Conservation (phyloP, 37 sponge, comb jelly and placozoan genomes). For the Tethya wilhelma region DNA sequence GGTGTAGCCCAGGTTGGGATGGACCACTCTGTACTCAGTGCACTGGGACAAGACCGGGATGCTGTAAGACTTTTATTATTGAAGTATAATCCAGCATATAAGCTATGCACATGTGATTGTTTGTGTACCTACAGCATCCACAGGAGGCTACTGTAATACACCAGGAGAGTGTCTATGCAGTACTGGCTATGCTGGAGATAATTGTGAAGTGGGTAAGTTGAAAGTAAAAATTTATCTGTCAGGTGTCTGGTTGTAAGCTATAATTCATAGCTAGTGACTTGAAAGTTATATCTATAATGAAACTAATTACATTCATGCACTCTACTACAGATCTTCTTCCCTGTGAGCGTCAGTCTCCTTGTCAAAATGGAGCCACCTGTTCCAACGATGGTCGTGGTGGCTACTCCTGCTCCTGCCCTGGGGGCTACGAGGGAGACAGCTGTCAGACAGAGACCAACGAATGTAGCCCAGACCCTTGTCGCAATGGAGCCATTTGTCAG, state of each 20-base stretch:
- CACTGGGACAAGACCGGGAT: too few species aligned
- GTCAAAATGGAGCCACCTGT: constrained; percentile 61
- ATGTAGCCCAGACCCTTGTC: too few species aligned
- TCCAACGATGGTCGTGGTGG: constrained; percentile 43
- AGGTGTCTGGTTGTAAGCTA: not conserved
- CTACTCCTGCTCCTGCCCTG: too few species aligned
- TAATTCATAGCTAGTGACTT: not conserved
- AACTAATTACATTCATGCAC: not conserved
- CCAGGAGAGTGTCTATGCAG: constrained; percentile 70
- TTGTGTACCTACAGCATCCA: too few species aligned
- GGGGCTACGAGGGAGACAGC: too few species aligned
- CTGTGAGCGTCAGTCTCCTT: constrained; percentile 28
- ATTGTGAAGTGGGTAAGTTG: constrained; percentile 56
- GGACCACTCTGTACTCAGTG: too few species aligned
- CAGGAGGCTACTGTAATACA: constrained; percentile 44
- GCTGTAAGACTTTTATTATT: too few species aligned
- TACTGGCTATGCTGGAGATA: constrained; percentile 63
- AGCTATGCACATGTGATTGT: too few species aligned
- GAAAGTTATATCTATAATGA: not conserved
- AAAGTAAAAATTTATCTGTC: not conserved
- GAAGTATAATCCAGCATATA: too few species aligned
- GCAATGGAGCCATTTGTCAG: too few species aligned
- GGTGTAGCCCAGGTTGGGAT: too few species aligned
- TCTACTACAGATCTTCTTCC: constrained; percentile 41
- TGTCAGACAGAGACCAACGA: too few species aligned